Conservation (phyloP, 2,797 vertebrate genomes). For the Pangasius mekongensis region DNA sequence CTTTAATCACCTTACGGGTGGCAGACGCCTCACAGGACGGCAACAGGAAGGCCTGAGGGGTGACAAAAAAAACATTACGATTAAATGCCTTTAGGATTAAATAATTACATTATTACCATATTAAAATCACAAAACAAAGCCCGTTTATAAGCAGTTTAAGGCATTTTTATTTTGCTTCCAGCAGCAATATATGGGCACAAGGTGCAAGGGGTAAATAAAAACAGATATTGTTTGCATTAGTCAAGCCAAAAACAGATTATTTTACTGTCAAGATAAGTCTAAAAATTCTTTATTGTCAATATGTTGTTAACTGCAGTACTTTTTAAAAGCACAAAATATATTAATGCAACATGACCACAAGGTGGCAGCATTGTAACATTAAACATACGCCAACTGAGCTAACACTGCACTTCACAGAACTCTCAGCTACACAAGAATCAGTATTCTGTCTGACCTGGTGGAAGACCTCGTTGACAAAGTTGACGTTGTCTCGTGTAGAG, state of each 20-base stretch:
- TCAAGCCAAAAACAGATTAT: neutral
- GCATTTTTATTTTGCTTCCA: neutral
- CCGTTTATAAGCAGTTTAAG: neutral
- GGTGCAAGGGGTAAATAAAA: neutral
- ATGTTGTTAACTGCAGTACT: neutral
- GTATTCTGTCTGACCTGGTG: conserved; percentile 80
- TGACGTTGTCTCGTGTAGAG: conserved; percentile 93
- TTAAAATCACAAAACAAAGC: neutral
- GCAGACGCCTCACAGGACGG: conserved; percentile 91
- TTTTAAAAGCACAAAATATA: neutral
- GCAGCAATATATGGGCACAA: neutral
- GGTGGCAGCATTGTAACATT: conserved; percentile 15
- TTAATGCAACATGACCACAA: neutral
- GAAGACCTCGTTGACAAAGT: conserved; percentile 99
- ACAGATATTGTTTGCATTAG: neutral
- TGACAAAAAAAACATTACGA: conserved; percentile 5
- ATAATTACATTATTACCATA: neutral
- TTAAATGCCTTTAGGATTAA: neutral
- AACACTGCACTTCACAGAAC: neutral
- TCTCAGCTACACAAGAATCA: neutral
- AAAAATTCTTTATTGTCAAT: neutral
- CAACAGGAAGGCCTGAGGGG: conserved; percentile 88
- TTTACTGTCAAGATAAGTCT: neutral
- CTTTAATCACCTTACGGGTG: conserved; percentile 93
- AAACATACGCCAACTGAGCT: neutral